These are phyloP conservation scores for Lucilia cuprina DNA, from an alignment of 1,140 invertebrate genomes.

Conservation along the genomic window DNA sequence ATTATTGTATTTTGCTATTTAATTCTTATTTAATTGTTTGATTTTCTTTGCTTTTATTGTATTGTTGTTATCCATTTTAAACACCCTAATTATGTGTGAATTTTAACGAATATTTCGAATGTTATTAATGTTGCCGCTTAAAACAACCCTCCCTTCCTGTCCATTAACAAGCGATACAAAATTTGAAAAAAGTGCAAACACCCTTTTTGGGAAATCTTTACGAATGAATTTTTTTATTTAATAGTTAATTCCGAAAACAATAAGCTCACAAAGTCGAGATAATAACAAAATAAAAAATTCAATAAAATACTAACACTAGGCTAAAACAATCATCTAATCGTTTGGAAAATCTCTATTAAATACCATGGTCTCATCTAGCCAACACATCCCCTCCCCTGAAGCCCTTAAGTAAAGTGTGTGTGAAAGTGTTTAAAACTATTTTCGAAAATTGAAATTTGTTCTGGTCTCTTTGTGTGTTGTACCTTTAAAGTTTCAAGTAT, in stretches of 20 bases:
- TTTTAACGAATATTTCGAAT: neutral
- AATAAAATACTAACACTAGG: neutral
- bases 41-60: neutral
- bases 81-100: conserved; percentile 36
- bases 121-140: neutral
- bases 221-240: no score
- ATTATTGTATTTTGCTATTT: neutral
- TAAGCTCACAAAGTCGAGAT: no score
- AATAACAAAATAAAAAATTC: neutral
- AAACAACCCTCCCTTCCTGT: neutral
- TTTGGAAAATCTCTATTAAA: conserved; percentile 33
- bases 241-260: no score
- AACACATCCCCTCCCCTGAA: neutral
- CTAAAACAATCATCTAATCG: conserved; percentile 13
- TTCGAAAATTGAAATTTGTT: conserved; percentile 19
- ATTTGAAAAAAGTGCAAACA: neutral
- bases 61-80: neutral
- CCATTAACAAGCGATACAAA: no score
- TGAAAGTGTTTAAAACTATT: conserved; percentile 35
- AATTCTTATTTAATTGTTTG: conserved; percentile 33
- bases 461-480: neutral
- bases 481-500: neutral
- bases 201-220: neutral
- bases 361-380: neutral
- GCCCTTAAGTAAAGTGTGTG: neutral